phyloP scores from a whole-genome alignment of 2,113 vertebrate species.

The Fukomys damarensis region DNA sequence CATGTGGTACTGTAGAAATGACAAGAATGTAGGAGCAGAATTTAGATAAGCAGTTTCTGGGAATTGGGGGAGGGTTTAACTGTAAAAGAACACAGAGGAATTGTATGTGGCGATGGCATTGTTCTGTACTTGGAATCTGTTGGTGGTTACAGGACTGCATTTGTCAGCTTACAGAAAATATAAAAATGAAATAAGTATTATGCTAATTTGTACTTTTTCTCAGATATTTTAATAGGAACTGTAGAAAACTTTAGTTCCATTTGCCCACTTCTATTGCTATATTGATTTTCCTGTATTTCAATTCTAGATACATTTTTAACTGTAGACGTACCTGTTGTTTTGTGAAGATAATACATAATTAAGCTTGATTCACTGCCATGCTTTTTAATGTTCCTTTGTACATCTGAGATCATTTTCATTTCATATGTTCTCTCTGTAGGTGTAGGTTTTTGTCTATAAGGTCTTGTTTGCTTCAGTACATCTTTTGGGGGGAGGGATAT shows the following conservation, averaged over 20 bases:
- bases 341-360: background rate
- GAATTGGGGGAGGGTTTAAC: background rate
- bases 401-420: background rate
- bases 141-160: background rate
- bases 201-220: background rate
- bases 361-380: background rate
- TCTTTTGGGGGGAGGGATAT: too few species aligned
- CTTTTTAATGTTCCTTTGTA: background rate
- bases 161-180: background rate
- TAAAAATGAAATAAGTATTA: background rate
- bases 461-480: background rate
- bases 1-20: too few species aligned
- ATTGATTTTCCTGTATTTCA: background rate
- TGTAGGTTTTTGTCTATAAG: background rate
- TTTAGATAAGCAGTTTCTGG: background rate
- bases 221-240: background rate
- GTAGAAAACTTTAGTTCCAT: background rate
- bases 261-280: background rate
- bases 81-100: background rate
- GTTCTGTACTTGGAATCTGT: background rate
- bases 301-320: background rate
- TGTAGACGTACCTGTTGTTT: background rate
- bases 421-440: background rate
- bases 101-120: background rate
- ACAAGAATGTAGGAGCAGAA: background rate